Percentiles rank a stretch among this genome's conserved stretches.
phyloP scores from a whole-genome alignment of 2,113 vertebrate species.

The Eleginops maclovinus region DNA sequence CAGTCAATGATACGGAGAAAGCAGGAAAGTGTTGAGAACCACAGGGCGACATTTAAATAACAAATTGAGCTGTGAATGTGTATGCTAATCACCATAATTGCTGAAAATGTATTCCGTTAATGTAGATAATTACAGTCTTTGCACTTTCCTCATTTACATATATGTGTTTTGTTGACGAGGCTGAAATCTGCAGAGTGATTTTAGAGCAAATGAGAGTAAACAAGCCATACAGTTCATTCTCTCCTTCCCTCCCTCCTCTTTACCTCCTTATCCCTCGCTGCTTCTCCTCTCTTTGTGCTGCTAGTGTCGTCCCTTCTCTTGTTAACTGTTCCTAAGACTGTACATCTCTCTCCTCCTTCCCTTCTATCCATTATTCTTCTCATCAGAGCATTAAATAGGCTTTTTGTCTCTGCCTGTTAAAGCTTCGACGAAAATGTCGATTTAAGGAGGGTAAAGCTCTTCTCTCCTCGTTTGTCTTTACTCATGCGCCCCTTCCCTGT shows the following conservation, averaged over 20 bases:
- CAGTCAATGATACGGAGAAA: neutral
- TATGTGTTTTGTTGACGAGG: conserved; percentile 40
- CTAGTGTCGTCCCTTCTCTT: neutral
- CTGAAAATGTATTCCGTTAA: conserved; percentile 47
- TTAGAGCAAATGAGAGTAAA: conserved; percentile 29
- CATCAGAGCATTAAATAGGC: neutral
- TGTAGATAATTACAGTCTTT: conserved; percentile 56
- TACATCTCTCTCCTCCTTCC: neutral
- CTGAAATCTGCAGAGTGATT: conserved; percentile 25
- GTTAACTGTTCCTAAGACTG: neutral
- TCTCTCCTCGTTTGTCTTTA: neutral
- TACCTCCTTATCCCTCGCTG: neutral
- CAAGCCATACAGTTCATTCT: neutral
- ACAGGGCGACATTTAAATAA: conserved; percentile 39
- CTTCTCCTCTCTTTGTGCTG: neutral
- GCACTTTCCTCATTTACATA: conserved; percentile 35
- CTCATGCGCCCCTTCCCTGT: neutral
- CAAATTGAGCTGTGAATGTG: conserved; percentile 30
- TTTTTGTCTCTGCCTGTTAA: neutral
- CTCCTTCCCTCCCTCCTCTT: neutral
- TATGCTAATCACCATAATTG: conserved; percentile 52
- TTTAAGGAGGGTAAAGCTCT: neutral
- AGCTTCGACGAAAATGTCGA: neutral
- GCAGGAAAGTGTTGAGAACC: neutral
- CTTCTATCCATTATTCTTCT: neutral